These are phyloP conservation scores for Poecilia wingei DNA, from an alignment of 2,797 vertebrate species.

Conservation along the genomic window DNA sequence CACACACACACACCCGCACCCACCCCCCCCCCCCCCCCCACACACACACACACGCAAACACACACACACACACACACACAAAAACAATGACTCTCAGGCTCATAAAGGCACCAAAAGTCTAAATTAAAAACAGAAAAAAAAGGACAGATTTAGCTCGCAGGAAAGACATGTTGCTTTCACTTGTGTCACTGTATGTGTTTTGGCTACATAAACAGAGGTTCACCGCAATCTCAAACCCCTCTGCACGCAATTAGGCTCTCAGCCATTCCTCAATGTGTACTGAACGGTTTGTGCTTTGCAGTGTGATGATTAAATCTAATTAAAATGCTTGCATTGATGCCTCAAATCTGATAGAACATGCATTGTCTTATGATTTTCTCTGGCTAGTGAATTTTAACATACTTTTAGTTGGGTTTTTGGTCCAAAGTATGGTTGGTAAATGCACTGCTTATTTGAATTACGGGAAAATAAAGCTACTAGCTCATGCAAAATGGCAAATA, in stretches of 20 bases:
- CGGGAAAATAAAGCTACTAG: neutral
- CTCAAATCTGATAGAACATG: constrained; percentile 1
- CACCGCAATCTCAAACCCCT: constrained; percentile 35
- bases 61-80: constrained; percentile 17
- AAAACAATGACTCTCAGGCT: constrained; percentile 47
- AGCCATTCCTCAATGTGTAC: constrained; percentile 12
- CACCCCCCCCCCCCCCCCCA: too few relatives aligned
- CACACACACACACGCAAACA: constrained; percentile 23
- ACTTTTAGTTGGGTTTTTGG: neutral
- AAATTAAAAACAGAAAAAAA: neutral
- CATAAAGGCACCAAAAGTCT: constrained; percentile 34
- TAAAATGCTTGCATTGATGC: constrained; percentile 4
- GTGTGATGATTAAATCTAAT: constrained; percentile 15
- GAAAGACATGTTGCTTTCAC: constrained; percentile 23
- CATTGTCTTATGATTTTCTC: neutral
- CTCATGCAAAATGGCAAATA: neutral
- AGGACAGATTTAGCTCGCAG: constrained; percentile 6
- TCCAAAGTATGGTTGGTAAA: neutral
- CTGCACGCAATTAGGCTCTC: constrained; percentile 37
- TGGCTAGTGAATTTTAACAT: neutral
- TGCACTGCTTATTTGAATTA: neutral
- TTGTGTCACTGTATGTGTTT: constrained; percentile 35
- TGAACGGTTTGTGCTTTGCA: neutral
- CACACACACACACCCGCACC: too few relatives aligned
- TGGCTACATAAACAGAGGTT: constrained; percentile 4